Evolutionary conservation across 2,888 invertebrate genomes (phyloP).

Genomic region (Julus scanicus): DNA sequence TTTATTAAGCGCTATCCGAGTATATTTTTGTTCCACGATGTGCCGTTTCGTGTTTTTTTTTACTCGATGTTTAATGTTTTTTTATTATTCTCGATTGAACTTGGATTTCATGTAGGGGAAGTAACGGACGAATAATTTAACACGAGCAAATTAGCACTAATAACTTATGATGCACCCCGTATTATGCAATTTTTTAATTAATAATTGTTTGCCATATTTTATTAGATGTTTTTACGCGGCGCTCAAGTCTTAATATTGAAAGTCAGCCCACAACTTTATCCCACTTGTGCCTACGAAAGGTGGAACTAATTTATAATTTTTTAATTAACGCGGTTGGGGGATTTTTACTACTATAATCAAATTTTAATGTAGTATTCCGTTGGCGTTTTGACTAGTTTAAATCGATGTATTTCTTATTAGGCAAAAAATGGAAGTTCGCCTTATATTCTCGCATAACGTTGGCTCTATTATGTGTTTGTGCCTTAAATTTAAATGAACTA

Average conservation of each 20-base stretch:
- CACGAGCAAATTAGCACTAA: neutral
- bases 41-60: neutral
- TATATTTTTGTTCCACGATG: neutral
- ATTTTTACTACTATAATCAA: neutral
- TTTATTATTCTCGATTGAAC: neutral
- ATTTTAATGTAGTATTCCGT: neutral
- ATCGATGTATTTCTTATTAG: too few species aligned
- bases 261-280: neutral
- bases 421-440: neutral
- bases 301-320: conserved; percentile 16
- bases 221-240: neutral
- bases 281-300: neutral
- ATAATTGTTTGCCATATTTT: neutral
- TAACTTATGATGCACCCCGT: neutral
- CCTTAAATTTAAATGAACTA: neutral
- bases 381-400: neutral
- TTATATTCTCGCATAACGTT: neutral
- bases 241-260: neutral
- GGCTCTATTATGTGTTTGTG: neutral
- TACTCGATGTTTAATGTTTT: neutral
- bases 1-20: neutral
- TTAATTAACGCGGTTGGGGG: neutral
- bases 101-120: neutral
- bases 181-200: neutral
- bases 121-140: neutral